These are phyloP conservation scores for Penelope pileata DNA, from an alignment of 2,113 vertebrate genomes.

Conservation along the genomic window DNA sequence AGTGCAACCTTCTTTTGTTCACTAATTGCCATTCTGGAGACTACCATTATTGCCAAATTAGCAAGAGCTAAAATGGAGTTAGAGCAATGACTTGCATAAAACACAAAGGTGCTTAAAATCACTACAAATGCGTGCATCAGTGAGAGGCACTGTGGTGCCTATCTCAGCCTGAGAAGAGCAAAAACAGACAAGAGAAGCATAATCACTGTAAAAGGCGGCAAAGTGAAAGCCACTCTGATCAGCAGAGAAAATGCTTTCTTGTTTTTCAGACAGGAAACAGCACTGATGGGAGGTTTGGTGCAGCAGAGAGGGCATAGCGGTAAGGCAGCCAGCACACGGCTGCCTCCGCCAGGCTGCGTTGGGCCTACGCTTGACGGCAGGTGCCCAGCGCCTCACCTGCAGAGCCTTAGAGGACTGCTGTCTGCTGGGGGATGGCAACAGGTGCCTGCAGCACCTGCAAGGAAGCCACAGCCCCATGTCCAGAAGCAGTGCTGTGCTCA, in stretches of 20 bases:
- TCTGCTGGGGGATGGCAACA: rapidly evolving
- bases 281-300: neutral
- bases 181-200: neutral
- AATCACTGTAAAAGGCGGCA: neutral
- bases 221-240: neutral
- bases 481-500: rapidly evolving
- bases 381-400: rapidly evolving
- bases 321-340: no score
- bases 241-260: neutral
- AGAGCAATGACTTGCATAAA: slow-evolving; percentile 28
- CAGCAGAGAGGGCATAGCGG: neutral
- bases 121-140: neutral
- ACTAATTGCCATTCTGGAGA: slow-evolving; percentile 63
- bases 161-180: neutral
- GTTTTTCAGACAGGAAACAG: neutral
- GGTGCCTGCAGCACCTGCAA: neutral
- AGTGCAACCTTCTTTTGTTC: slow-evolving; percentile 57
- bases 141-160: neutral
- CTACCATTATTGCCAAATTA: slow-evolving; percentile 43
- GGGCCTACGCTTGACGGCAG: rapidly evolving
- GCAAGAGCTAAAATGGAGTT: slow-evolving; percentile 22
- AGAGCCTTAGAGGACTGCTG: rapidly evolving
- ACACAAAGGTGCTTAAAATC: slow-evolving; percentile 50
- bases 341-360: neutral
- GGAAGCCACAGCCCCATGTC: neutral